Evolutionary conservation across 2,113 vertebrate species (phyloP).

Genomic region (Grallaria varia): DNA sequence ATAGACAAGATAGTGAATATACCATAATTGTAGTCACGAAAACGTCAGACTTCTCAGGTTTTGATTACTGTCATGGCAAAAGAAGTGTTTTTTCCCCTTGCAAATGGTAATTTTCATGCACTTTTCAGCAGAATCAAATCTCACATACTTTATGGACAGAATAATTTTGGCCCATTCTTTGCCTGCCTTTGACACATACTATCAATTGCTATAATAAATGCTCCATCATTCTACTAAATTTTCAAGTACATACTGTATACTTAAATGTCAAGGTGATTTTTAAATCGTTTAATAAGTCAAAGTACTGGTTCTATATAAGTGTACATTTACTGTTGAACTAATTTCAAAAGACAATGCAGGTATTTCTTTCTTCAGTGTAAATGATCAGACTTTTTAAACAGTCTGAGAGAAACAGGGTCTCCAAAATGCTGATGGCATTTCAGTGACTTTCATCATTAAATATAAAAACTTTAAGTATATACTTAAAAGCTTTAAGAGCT

Average conservation of each 20-base stretch:
- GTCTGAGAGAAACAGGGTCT: neutral
- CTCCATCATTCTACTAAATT: neutral
- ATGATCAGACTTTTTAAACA: neutral
- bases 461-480: neutral
- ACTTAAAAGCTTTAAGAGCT: neutral
- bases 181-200: neutral
- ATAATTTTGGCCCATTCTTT: neutral
- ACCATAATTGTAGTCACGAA: neutral
- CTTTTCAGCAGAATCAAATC: neutral
- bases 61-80: neutral
- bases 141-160: neutral
- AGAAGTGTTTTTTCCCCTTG: neutral
- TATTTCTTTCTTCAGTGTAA: neutral
- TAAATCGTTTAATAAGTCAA: neutral
- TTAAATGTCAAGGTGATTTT: neutral
- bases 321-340: neutral
- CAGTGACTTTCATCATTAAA: neutral
- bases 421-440: neutral
- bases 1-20: neutral
- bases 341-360: neutral
- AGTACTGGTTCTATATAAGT: neutral
- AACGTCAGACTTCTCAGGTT: neutral
- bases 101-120: neutral
- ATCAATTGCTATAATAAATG: neutral
- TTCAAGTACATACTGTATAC: neutral